Base-by-base conservation (phyloP, 2,113 vertebrate genomes). In the Platichthys stellatus region DNA sequence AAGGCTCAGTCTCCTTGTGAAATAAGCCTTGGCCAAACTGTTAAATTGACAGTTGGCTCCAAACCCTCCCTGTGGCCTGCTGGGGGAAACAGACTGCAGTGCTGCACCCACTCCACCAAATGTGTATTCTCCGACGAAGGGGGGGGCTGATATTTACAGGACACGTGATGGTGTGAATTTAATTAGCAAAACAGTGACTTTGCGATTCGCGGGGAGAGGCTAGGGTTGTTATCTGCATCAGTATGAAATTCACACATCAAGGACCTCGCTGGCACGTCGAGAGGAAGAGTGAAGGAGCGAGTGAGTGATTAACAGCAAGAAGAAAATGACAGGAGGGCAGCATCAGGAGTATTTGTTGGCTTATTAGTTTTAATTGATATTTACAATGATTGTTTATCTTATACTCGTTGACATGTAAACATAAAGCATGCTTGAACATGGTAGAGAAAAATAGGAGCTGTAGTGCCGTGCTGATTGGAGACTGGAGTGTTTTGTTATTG, bases 401-500 rank as follows among this genome's bases (percentile, higher is more conserved):
- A 31, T 31, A 7, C 31, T 26, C 24, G 15, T 47, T 45, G 51
- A 43, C 14, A 38, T 38, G 38, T 43, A 17, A 76, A 62, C 43
- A 51, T 14, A 61, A 20, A 38, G 40, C 45, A 60, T 20, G 63
- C 56, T 54, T 59, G 21, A 58, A 20, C 24, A 7, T 28, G 28
- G 18, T 53, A 60, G 63, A 69, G 57, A 66, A 65, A 31, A 69
- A 63, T 64, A 57, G 38, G 51, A 71, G 60, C 53, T 74, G 43
- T 15, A 51, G 28, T 69, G 51, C 57, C 65, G 80, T 18, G 38
- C 65, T 80, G 72, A 74, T 77, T 23, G 49, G 66, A 80, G 69
- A 72, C 63, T 85, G 63, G 70, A 82, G 85, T 89, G 78, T 90
- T 92, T 89, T 94, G 92, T 92, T 93, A 63, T 92, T 93, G 86